phyloP scores from a whole-genome alignment of 2,888 invertebrate species.

The Lochmaea capreae region DNA sequence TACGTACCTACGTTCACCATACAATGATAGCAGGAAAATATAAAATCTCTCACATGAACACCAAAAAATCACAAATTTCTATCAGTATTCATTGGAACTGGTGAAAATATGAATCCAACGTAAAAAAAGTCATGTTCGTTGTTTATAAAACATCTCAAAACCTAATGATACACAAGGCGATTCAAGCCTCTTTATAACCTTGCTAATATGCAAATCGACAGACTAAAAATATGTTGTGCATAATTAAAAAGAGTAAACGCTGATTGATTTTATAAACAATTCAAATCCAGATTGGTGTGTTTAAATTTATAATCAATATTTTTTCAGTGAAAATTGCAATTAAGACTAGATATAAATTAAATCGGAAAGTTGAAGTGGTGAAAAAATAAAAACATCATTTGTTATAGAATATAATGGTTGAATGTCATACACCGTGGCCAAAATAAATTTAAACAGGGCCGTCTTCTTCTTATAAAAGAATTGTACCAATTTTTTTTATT shows the following conservation, averaged over 20 bases:
- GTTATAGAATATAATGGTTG: too few species aligned
- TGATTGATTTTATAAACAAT: background rate
- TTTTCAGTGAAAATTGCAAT: background rate
- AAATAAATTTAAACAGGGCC: too few species aligned
- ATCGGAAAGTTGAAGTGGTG: too few species aligned
- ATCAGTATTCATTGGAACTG: background rate
- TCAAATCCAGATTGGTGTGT: too few species aligned
- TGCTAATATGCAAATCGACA: background rate
- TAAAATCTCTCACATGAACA: background rate
- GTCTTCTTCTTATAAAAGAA: too few species aligned
- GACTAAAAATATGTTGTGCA: background rate
- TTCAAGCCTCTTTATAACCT: slow-evolving; percentile 1
- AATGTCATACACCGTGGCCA: too few species aligned
- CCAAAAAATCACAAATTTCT: background rate
- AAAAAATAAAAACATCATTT: too few species aligned
- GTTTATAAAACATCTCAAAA: background rate
- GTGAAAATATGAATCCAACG: background rate
- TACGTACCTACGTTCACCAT: too few species aligned
- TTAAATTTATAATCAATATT: too few species aligned
- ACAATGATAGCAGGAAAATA: too few species aligned
- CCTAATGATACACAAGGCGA: background rate
- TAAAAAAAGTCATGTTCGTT: background rate
- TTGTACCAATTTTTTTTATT: too few species aligned
- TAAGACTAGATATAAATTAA: background rate
- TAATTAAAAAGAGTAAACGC: background rate